Base-by-base conservation (phyloP, 30 jellyfish, hydroid and myxozoan species). In the Haliclystus octoradiatus region DNA sequence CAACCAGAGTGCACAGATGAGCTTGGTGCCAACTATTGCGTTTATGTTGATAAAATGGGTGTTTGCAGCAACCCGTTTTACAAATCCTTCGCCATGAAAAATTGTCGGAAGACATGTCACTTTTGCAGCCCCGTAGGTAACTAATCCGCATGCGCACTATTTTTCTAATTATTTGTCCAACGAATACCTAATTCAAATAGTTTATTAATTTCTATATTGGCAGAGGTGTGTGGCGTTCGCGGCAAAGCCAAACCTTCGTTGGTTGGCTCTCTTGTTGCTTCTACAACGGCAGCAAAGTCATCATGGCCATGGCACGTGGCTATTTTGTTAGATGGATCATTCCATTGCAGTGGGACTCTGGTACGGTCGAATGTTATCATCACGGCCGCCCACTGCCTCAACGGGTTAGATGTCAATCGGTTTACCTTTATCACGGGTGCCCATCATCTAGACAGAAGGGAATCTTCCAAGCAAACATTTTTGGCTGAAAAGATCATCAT, bases 301-400 rank as follows among this genome's bases (percentile, higher is more conserved):
- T 14, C n/a, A 27, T 86, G 94, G 94, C 96, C 96, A 9, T 86
- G 96, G 96, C 96, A 86, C 49, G 92, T 63, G 35, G 96, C 96
- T 1, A 22, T 78, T 26, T 40, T 32, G 68, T 28, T 24, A 15
- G 70, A 79, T 28, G 78, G 80, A 22, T 34, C 14, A 3, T 86
- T 86, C 81, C 32, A 31, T 15, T 86, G 96, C 63, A 94, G 96
- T 22, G 96, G 96, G 2, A 69, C 94, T 5, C 52, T 86, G 79
- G 86, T 86, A 30, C 62, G 63, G 34, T 49, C 67, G 19, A 73
- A 84, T 27, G 62, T 47, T 52, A 52, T 86, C 35, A 66, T 86
- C 71, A 49, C 96, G 1, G 96, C 96, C 23, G 96, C 96, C 2
- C 96, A 86, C 60, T 85, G 96, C 72, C 26, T 71, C 63, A 73